Percentiles rank a stretch among this genome's conserved stretches.
Conservation (phyloP, 2,888 invertebrate species). For the Euzetes globulus region DNA sequence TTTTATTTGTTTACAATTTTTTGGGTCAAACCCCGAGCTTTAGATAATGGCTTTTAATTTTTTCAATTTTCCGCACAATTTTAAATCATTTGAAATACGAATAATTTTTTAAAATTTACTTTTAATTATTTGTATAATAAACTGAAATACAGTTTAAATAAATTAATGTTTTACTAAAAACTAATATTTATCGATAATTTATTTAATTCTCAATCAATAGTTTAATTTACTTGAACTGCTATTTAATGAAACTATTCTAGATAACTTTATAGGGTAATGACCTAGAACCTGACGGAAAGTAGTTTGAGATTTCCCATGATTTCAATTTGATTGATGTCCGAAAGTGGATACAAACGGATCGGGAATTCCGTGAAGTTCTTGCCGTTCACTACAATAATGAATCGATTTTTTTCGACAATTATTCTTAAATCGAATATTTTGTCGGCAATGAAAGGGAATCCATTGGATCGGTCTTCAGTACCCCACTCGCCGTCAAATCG, state of each 20-base stretch:
- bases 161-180: too few species aligned
- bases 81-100: neutral
- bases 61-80: neutral
- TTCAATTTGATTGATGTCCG: slow-evolving; percentile 9
- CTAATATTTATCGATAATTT: too few species aligned
- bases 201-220: too few species aligned
- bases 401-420: neutral
- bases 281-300: neutral
- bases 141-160: too few species aligned
- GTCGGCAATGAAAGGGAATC: neutral
- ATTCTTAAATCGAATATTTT: slow-evolving; percentile 6
- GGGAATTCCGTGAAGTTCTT: neutral
- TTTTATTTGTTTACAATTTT: neutral
- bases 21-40: neutral
- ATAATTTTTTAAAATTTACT: too few species aligned
- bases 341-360: neutral
- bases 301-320: neutral
- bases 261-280: too few species aligned
- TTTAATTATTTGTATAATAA: too few species aligned
- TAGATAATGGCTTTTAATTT: neutral
- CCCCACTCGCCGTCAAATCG: neutral
- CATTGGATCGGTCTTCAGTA: neutral
- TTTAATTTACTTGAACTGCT: too few species aligned
- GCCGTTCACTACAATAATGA: neutral
- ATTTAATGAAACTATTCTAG: too few species aligned